phyloP scores from a whole-genome alignment of 2,888 invertebrate species.

The Sarcophaga caerulescens region DNA sequence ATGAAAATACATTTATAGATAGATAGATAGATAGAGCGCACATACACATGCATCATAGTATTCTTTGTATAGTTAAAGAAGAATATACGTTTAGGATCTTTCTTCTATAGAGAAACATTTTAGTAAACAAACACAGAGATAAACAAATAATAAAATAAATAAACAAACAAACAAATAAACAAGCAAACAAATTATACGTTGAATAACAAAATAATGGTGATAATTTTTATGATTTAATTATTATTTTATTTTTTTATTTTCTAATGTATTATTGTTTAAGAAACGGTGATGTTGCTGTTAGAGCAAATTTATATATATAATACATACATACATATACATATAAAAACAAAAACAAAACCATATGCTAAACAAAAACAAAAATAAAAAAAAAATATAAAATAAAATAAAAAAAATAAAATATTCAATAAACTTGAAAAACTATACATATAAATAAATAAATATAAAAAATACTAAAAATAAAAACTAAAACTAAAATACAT shows the following conservation, averaged over 20 bases:
- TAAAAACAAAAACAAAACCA: conserved; percentile 37
- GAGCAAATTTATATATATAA: conserved; percentile 68
- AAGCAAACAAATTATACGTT: conserved; percentile 30
- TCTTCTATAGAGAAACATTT: not conserved
- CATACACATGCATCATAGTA: conserved; percentile 13
- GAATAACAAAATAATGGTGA: conserved; percentile 65
- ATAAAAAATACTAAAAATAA: conserved; percentile 11
- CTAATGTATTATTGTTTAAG: conserved; percentile 63
- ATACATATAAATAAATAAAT: conserved; percentile 31
- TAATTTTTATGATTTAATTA: conserved; percentile 63
- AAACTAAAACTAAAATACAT: conserved; percentile 12
- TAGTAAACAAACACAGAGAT: not conserved
- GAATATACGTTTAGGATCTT: not conserved
- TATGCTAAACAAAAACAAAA: conserved; percentile 41
- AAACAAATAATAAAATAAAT: conserved; percentile 7
- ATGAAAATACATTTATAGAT: not conserved
- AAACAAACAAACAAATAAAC: conserved; percentile 24
- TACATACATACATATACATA: conserved; percentile 20
- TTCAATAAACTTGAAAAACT: conserved; percentile 1
- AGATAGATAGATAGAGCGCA: conserved; percentile 24
- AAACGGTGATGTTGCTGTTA: conserved; percentile 68
- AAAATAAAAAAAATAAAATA: conserved; percentile 23
- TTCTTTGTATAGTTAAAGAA: too few species aligned
- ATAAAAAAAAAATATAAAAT: not conserved
- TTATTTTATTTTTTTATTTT: conserved; percentile 53